These are phyloP conservation scores for Melikaiella ostensackeni DNA, from an alignment of 2,888 invertebrate genomes.

Conservation along the genomic window DNA sequence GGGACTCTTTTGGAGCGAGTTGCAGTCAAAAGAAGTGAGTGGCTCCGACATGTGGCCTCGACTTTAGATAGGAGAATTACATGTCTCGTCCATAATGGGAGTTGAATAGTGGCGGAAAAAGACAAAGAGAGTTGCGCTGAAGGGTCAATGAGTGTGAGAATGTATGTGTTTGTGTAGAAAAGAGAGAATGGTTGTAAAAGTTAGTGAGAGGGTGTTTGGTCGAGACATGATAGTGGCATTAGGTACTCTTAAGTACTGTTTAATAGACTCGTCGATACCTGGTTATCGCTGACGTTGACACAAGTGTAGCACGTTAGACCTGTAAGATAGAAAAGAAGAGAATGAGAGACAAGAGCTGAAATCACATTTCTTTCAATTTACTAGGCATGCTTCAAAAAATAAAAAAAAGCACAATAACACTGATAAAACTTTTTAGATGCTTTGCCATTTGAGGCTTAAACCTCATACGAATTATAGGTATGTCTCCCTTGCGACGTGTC, in stretches of 20 bases:
- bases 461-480: too few species aligned
- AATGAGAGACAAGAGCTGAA: constrained; percentile 44
- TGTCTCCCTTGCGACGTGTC: too few species aligned
- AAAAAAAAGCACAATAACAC: background rate
- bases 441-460: too few species aligned
- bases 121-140: background rate
- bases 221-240: constrained; percentile 62
- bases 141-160: background rate
- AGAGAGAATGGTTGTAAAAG: constrained; percentile 40
- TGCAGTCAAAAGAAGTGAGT: too few species aligned
- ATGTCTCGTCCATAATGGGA: background rate
- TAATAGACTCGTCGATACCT: constrained; percentile 73
- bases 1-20: too few species aligned
- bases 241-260: constrained; percentile 61
- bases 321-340: constrained; percentile 62
- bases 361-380: background rate
- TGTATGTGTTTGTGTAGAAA: constrained; percentile 28
- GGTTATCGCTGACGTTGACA: constrained; percentile 82
- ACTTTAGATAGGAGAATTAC: background rate
- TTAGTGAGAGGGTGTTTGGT: constrained; percentile 49
- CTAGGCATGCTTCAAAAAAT: background rate
- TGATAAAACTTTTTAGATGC: background rate
- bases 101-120: background rate
- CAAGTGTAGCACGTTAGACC: constrained; percentile 82
- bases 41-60: too few species aligned